These are phyloP conservation scores for Halictus rubicundus DNA, from an alignment of 1,140 invertebrate genomes.

Conservation along the genomic window DNA sequence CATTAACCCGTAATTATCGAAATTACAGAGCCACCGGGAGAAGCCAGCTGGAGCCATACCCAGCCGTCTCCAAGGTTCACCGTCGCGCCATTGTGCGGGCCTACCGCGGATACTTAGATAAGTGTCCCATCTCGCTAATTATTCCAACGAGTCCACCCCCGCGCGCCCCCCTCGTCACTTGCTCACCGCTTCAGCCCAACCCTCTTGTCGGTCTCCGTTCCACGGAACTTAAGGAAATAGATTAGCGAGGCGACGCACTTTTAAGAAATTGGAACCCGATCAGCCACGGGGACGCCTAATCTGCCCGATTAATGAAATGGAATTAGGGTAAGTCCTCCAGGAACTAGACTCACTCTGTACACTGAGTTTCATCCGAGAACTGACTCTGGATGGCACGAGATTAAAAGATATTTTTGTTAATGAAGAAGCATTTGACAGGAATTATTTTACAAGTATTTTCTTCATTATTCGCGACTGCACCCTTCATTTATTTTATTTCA, in stretches of 20 bases:
- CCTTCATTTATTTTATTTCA: too few species aligned
- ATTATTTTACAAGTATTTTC: too few species aligned
- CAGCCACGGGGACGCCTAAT: slow-evolving; percentile 5
- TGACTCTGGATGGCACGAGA: too few species aligned
- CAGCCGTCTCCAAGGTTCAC: slow-evolving; percentile 45
- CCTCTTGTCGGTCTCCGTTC: not conserved
- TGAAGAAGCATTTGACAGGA: too few species aligned
- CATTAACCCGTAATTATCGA: slow-evolving; percentile 74
- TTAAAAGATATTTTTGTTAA: too few species aligned
- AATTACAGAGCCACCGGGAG: slow-evolving; percentile 63
- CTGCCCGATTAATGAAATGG: slow-evolving; percentile 5
- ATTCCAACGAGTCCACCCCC: slow-evolving; percentile 48
- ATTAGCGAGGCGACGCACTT: slow-evolving; percentile 29
- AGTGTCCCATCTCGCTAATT: slow-evolving; percentile 67
- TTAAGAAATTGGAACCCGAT: slow-evolving; percentile 58
- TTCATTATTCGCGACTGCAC: too few species aligned
- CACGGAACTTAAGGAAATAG: slow-evolving; percentile 29
- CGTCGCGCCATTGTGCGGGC: slow-evolving; percentile 39
- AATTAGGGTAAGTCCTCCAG: not conserved
- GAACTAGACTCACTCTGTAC: not conserved
- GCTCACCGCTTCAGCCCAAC: not conserved
- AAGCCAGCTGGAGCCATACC: slow-evolving; percentile 47
- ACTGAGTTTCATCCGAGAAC: not conserved
- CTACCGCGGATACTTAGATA: slow-evolving; percentile 56
- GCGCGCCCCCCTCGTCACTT: not conserved